phyloP scores from a whole-genome alignment of 2,797 vertebrate genomes.

The Poeciliopsis gracilis region DNA sequence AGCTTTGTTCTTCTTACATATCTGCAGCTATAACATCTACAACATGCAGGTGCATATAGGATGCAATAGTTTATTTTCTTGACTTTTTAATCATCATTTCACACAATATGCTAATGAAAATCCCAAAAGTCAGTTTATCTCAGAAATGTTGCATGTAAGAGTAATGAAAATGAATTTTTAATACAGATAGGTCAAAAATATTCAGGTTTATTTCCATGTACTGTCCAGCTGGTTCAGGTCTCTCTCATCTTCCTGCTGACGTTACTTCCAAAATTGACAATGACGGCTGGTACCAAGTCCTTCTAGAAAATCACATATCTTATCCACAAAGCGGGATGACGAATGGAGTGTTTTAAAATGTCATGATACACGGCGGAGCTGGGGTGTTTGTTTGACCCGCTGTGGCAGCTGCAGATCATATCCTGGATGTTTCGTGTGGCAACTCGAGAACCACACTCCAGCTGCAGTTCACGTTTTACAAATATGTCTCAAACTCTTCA shows the following conservation, averaged over 20 bases:
- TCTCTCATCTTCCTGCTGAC: not conserved
- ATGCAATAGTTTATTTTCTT: not conserved
- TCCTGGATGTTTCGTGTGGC: not conserved
- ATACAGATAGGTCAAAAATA: not conserved
- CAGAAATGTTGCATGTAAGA: not conserved
- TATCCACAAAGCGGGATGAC: not conserved
- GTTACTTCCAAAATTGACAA: not conserved
- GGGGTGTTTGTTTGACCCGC: not conserved
- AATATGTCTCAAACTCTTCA: not conserved
- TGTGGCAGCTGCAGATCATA: not conserved
- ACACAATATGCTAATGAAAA: not conserved
- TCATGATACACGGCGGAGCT: not conserved
- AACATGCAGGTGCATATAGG: not conserved
- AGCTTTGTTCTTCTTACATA: not conserved
- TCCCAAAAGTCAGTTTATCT: not conserved
- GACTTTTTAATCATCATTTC: not conserved
- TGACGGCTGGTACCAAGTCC: not conserved
- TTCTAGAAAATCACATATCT: not conserved
- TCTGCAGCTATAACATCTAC: not conserved
- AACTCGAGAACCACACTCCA: not conserved
- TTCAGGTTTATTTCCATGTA: not conserved
- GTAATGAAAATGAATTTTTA: not conserved
- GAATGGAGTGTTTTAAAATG: not conserved
- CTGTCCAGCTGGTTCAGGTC: not conserved
- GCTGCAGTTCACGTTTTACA: not conserved